Conservation (phyloP, 2,888 invertebrate genomes). For the Xestobium rufovillosum region DNA sequence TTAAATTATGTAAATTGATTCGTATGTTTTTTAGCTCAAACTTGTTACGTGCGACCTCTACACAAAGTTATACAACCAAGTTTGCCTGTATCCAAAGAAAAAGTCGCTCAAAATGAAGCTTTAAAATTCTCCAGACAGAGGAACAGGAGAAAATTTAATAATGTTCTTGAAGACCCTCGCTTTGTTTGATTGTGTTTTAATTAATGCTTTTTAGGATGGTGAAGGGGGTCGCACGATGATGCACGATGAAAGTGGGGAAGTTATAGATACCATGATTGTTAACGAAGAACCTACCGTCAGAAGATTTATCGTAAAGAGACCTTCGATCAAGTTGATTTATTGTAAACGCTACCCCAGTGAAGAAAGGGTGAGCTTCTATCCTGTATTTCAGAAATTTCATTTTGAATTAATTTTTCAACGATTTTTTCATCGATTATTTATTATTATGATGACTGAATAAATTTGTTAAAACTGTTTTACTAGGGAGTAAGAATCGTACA, state of each 20-base stretch:
- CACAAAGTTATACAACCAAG: constrained; percentile 28
- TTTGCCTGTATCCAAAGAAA: constrained; percentile 25
- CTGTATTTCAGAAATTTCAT: constrained; percentile 1
- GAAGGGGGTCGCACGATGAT: constrained; percentile 59
- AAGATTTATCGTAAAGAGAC: constrained; percentile 41
- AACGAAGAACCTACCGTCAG: constrained; percentile 39
- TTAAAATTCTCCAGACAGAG: constrained; percentile 45
- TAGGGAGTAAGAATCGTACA: too few species aligned
- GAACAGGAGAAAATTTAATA: constrained; percentile 46
- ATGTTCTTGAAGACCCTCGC: constrained; percentile 39
- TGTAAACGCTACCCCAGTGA: constrained; percentile 53
- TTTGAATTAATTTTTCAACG: constrained; percentile 3
- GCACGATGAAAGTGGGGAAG: constrained; percentile 54
- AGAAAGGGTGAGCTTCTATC: constrained; percentile 46
- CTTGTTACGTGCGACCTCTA: constrained; percentile 37
- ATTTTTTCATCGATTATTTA: background rate
- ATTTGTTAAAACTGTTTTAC: background rate
- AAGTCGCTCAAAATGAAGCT: constrained; percentile 43
- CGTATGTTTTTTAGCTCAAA: constrained; percentile 24
- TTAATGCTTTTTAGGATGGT: constrained; percentile 44
- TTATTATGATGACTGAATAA: constrained; percentile 2
- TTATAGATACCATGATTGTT: constrained; percentile 44
- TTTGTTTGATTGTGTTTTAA: constrained; percentile 11
- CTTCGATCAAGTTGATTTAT: constrained; percentile 51
- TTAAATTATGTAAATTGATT: constrained; percentile 2